Percentiles rank a stretch among this genome's conserved stretches.
Conservation (phyloP, 2,797 vertebrate genomes). For the Falco rusticolus region DNA sequence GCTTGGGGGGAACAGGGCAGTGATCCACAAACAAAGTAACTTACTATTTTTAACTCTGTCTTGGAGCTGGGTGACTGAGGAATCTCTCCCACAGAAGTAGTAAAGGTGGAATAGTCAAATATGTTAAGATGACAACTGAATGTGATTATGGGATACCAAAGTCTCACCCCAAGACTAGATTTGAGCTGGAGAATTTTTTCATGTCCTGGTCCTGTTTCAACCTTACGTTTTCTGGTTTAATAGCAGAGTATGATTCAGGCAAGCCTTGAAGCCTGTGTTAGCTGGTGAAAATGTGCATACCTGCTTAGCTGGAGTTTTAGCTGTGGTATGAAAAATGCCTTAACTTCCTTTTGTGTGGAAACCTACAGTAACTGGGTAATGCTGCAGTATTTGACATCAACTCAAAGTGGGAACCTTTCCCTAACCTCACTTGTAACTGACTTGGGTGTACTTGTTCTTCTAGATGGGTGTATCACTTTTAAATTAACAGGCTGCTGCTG, state of each 20-base stretch:
- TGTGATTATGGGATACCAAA: not conserved
- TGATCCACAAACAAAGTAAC: not conserved
- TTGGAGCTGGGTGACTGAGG: not conserved
- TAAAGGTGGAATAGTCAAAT: not conserved
- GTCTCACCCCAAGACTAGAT: not conserved
- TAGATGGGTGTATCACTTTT: not conserved
- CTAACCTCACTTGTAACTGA: not conserved
- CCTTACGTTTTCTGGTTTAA: not conserved
- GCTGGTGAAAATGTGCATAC: not conserved
- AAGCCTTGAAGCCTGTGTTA: not conserved
- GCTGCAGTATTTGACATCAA: not conserved
- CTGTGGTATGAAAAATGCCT: not conserved
- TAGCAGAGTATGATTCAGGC: not conserved
- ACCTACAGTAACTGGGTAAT: not conserved
- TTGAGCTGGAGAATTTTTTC: not conserved
- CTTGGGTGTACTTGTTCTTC: not conserved
- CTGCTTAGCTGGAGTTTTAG: not conserved
- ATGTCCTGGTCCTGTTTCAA: not conserved
- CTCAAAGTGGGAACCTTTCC: not conserved
- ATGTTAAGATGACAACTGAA: not conserved
- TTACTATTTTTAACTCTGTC: not conserved
- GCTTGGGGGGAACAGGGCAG: not conserved
- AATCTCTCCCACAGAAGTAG: not conserved
- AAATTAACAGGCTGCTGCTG: not conserved
- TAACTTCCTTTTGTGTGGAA: not conserved